Evolutionary conservation across 2,113 vertebrate species (phyloP).

Genomic region (Lophochroa leadbeateri): DNA sequence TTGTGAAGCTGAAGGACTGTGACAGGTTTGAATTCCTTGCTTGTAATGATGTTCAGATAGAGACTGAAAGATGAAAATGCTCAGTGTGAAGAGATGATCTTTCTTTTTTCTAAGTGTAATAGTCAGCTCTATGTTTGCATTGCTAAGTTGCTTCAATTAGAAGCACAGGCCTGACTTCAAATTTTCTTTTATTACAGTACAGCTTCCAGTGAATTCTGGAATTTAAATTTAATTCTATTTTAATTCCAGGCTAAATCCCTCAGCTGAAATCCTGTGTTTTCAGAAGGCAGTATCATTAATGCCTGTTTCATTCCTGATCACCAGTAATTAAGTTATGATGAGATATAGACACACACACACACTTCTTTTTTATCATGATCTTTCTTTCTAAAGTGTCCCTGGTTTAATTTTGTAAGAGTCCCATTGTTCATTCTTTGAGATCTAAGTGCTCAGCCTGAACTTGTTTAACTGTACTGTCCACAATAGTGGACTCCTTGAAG

Average conservation of each 20-base stretch:
- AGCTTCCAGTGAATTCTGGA: neutral
- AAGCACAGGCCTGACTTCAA: neutral
- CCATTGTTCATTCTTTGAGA: too few species aligned
- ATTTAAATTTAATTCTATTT: neutral
- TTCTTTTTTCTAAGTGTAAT: neutral
- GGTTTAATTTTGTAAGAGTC: too few species aligned
- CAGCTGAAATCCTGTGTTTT: neutral
- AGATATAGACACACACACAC: too few species aligned
- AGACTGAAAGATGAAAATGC: slow-evolving; percentile 30
- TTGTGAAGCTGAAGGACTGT: neutral
- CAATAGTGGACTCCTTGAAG: neutral
- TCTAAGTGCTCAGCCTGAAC: too few species aligned
- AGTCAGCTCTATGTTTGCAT: neutral
- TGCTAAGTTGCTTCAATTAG: neutral
- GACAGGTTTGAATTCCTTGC: slow-evolving; percentile 2
- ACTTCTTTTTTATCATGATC: too few species aligned
- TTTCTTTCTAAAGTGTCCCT: too few species aligned
- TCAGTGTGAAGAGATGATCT: neutral
- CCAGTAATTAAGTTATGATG: neutral
- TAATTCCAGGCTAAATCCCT: neutral
- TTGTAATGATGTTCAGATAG: neutral
- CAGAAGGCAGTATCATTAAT: neutral
- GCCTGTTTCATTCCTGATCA: neutral
- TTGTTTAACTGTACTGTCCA: too few species aligned
- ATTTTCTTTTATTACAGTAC: neutral